Conservation (phyloP, 2,888 invertebrate species). For the Xestia c-nigrum region DNA sequence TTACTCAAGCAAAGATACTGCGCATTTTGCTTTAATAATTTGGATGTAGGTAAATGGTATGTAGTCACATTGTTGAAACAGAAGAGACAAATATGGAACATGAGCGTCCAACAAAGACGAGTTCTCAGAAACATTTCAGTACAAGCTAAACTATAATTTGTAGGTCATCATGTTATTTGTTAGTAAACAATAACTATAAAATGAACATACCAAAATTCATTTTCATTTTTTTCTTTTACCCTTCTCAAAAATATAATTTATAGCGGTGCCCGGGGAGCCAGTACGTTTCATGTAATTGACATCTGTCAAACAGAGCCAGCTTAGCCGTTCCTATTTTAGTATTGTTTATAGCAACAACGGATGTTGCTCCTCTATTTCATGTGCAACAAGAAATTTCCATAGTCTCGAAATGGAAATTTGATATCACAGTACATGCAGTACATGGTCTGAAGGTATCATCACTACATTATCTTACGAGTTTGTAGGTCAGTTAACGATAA, state of each 20-base stretch:
- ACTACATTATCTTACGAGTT: slow-evolving; percentile 34
- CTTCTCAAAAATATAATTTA: slow-evolving; percentile 34
- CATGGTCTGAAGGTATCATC: slow-evolving; percentile 23
- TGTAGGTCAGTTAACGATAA: slow-evolving; percentile 58
- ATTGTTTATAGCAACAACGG: slow-evolving; percentile 86
- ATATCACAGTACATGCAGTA: slow-evolving; percentile 32
- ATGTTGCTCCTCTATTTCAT: slow-evolving; percentile 78
- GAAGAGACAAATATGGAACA: slow-evolving; percentile 10
- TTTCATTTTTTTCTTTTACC: slow-evolving; percentile 12
- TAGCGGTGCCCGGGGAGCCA: slow-evolving; percentile 6
- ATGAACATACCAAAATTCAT: neutral
- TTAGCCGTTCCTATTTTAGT: slow-evolving; percentile 82
- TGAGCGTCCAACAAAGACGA: slow-evolving; percentile 3
- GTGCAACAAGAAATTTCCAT: slow-evolving; percentile 61
- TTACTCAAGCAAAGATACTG: neutral
- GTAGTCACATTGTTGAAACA: neutral
- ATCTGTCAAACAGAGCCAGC: slow-evolving; percentile 83
- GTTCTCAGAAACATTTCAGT: slow-evolving; percentile 16
- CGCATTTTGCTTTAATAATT: neutral
- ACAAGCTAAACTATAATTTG: slow-evolving; percentile 14
- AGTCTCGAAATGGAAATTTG: slow-evolving; percentile 43
- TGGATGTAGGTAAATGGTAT: neutral
- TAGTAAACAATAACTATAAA: slow-evolving; percentile 18
- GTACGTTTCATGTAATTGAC: slow-evolving; percentile 76
- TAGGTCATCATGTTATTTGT: slow-evolving; percentile 2